Percentiles rank a stretch among this genome's conserved stretches.
Conservation (phyloP, 1,140 invertebrate species). For the Cyrtorhinus lividipennis region DNA sequence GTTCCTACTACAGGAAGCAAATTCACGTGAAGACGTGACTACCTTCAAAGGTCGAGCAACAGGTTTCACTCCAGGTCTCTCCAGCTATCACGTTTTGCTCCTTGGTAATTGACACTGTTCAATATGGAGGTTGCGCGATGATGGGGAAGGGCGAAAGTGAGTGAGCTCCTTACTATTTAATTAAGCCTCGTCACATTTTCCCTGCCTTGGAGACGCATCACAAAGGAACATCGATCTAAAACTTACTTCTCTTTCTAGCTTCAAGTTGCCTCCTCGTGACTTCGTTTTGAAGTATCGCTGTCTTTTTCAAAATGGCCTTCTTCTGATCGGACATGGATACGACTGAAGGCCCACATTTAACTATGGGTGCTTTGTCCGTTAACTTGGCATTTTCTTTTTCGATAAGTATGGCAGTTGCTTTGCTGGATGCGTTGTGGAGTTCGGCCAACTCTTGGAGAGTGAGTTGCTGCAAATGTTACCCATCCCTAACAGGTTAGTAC, state of each 20-base stretch:
- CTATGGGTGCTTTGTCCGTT: constrained; percentile 4
- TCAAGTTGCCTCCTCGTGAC: constrained; percentile 13
- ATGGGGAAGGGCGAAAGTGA: too few species aligned
- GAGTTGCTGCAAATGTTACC: too few species aligned
- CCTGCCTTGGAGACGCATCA: not conserved
- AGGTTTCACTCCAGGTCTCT: too few species aligned
- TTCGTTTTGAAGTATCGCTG: constrained; percentile 11
- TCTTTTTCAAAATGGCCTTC: constrained; percentile 13
- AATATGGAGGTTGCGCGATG: too few species aligned
- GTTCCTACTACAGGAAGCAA: too few species aligned
- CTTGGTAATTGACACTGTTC: too few species aligned
- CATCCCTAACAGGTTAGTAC: too few species aligned
- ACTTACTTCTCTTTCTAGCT: constrained; percentile 16
- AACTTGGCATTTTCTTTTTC: not conserved
- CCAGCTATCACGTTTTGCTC: too few species aligned
- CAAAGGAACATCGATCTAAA: not conserved
- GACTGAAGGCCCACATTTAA: not conserved
- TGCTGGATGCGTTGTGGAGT: not conserved
- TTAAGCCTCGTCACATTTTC: not conserved
- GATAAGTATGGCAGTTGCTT: constrained; percentile 1
- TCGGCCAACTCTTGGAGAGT: constrained; percentile 13
- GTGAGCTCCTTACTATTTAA: too few species aligned
- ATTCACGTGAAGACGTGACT: too few species aligned
- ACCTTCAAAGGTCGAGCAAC: too few species aligned
- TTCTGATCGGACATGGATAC: not conserved